Percentiles rank a stretch among this genome's conserved stretches.
Conservation (phyloP, 2,113 vertebrate genomes). For the Puffinus mauretanicus region DNA sequence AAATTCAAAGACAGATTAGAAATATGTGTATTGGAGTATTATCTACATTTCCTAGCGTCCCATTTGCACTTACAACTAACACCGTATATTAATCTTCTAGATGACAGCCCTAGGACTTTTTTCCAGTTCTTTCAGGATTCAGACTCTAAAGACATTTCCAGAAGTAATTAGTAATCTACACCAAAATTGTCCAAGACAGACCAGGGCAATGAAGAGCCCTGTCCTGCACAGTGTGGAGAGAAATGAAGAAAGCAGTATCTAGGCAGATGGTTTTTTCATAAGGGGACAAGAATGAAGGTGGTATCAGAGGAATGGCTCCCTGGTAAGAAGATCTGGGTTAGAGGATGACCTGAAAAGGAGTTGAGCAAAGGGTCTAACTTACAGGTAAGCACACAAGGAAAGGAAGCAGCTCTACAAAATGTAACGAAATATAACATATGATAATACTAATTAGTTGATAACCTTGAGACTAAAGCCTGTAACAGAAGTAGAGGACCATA, state of each 20-base stretch:
- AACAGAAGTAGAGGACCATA: neutral
- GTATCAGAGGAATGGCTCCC: neutral
- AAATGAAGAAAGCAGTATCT: neutral
- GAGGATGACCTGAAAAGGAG: neutral
- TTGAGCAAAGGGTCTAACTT: neutral
- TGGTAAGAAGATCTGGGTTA: neutral
- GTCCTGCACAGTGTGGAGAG: neutral
- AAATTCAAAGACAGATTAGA: neutral
- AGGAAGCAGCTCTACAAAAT: neutral
- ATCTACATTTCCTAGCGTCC: neutral
- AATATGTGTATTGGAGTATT: neutral
- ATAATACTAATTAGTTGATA: neutral
- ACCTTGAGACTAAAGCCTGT: neutral
- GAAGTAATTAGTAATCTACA: neutral
- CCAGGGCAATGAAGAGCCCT: neutral
- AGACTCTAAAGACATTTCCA: neutral
- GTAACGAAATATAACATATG: neutral
- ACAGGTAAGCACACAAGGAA: neutral
- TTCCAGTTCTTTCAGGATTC: neutral
- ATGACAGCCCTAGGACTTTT: neutral
- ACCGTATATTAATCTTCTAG: neutral
- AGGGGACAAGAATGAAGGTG: neutral
- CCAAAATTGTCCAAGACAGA: neutral
- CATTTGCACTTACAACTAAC: neutral
- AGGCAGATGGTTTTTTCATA: neutral